Percentiles rank a stretch among this genome's conserved stretches.
These are phyloP conservation scores for Phallusia fumigata DNA, from an alignment of 23 tunicate genomes.

Conservation along the genomic window DNA sequence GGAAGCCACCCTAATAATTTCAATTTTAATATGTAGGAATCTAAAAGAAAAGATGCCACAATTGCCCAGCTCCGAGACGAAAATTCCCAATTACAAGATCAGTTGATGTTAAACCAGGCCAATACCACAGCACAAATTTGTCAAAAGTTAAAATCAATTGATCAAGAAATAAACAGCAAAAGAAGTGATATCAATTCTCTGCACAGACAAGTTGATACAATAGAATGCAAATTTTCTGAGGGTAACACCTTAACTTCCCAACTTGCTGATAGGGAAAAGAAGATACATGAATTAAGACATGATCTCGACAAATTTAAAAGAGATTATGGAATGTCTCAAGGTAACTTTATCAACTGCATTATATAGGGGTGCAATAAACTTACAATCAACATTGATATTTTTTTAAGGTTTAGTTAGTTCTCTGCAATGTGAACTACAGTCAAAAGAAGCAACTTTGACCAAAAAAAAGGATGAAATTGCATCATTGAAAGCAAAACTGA, in stretches of 20 bases:
- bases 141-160: slow-evolving; percentile 60
- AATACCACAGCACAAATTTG: slow-evolving; percentile 34
- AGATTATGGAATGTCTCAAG: slow-evolving; percentile 81
- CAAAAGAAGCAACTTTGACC: slow-evolving; percentile 39
- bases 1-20: too few species aligned
- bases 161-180: slow-evolving; percentile 49
- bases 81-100: slow-evolving; percentile 37
- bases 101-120: slow-evolving; percentile 13
- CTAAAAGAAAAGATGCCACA: slow-evolving; percentile 49
- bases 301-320: slow-evolving; percentile 56
- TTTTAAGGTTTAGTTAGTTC: slow-evolving; percentile 68
- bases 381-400: not conserved
- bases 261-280: slow-evolving; percentile 62
- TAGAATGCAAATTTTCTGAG: slow-evolving; percentile 6
- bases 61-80: slow-evolving; percentile 59
- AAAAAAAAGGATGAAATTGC: slow-evolving; percentile 45
- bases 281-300: slow-evolving; percentile 40
- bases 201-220: slow-evolving; percentile 53
- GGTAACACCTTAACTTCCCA: slow-evolving; percentile 78
- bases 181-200: slow-evolving; percentile 51
- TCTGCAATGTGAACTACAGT: slow-evolving; percentile 56
- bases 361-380: not conserved
- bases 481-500: slow-evolving; percentile 32
- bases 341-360: slow-evolving; percentile 6
- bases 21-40: slow-evolving; percentile 22